These are phyloP conservation scores for Parapristionchus giblindavisi DNA, from an alignment of 2,888 invertebrate species.

Conservation along the genomic window DNA sequence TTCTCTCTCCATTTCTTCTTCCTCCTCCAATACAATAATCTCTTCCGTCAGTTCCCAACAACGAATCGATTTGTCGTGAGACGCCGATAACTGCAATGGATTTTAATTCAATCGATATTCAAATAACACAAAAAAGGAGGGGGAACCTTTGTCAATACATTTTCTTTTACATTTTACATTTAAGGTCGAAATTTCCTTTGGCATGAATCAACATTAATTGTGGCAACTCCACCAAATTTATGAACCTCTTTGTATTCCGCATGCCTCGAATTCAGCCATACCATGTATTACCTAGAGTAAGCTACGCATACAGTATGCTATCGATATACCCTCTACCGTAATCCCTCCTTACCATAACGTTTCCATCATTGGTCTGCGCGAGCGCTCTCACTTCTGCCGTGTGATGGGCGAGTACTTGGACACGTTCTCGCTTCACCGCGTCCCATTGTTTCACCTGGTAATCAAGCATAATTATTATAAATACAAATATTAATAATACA, in stretches of 20 bases:
- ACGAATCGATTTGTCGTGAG: conserved; percentile 86
- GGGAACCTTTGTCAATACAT: not conserved
- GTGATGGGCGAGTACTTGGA: conserved; percentile 74
- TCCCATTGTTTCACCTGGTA: conserved; percentile 90
- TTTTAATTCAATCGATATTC: not conserved
- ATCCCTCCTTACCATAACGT: conserved; percentile 53
- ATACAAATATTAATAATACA: not conserved
- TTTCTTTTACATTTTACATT: not conserved
- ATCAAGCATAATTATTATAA: not conserved
- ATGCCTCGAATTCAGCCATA: no score
- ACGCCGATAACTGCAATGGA: conserved; percentile 76
- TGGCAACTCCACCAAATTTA: no score
- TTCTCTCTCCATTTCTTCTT: conserved; percentile 77
- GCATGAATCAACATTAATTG: no score
- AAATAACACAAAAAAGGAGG: not conserved
- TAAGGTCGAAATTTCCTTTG: no score
- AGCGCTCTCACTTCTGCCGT: conserved; percentile 61
- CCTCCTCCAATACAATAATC: conserved; percentile 89
- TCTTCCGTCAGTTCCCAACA: conserved; percentile 87
- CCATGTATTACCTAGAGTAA: not conserved
- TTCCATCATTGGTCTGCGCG: conserved; percentile 54
- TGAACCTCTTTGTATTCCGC: no score
- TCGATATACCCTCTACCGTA: no score
- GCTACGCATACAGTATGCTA: no score
- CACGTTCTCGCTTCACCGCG: conserved; percentile 87